phyloP scores from a whole-genome alignment of 2,797 vertebrate species.

The Hapalemur alaotrensis region DNA sequence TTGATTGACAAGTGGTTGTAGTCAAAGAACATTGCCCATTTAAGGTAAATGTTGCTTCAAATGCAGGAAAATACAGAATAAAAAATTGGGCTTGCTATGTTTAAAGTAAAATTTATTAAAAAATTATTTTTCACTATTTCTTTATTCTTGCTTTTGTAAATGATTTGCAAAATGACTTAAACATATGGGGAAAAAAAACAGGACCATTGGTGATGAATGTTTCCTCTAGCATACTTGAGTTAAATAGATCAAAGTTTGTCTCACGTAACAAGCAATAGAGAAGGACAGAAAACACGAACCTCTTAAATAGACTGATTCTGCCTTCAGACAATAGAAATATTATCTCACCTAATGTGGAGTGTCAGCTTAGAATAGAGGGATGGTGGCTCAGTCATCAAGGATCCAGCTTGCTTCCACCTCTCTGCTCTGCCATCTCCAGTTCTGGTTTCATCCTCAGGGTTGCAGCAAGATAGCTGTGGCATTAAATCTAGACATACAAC shows the following conservation, averaged over 20 bases:
- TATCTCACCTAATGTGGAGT: not conserved
- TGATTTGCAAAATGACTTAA: constrained; percentile 20
- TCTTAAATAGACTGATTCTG: not conserved
- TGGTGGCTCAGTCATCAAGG: not conserved
- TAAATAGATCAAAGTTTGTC: not conserved
- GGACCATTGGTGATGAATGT: not conserved
- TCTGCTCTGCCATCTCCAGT: not conserved
- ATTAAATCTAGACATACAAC: not conserved
- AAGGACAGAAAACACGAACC: not conserved
- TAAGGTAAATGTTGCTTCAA: not conserved
- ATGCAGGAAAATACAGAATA: not conserved
- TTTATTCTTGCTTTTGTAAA: constrained; percentile 34
- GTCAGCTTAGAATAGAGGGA: not conserved
- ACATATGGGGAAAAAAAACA: not conserved
- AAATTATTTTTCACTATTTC: not conserved
- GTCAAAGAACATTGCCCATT: not conserved
- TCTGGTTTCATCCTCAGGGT: not conserved
- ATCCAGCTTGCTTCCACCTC: not conserved
- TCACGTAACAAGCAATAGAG: not conserved
- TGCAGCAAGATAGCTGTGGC: not conserved
- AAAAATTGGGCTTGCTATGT: not conserved
- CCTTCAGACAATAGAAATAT: not conserved
- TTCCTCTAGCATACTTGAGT: not conserved
- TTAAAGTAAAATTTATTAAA: not conserved
- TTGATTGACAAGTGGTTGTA: not conserved